Base-by-base conservation (phyloP, 2,888 invertebrate genomes). In the Heliconius erato region DNA sequence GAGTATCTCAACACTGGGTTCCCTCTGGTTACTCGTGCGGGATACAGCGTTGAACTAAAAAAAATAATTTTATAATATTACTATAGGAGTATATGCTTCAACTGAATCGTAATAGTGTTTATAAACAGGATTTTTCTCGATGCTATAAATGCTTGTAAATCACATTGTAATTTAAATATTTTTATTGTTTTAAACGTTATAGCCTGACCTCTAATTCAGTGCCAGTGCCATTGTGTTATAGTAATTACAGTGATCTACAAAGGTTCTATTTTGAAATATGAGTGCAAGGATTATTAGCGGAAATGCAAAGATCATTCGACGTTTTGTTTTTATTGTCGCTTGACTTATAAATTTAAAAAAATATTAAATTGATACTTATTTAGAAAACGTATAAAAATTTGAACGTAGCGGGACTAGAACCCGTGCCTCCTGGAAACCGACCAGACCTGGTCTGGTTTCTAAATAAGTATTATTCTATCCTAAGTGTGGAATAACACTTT, bases 201-300 rank as follows among this genome's bases (percentile, higher is more conserved):
- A 71, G 44, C 44, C 65, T 77, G 76, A 69, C 76, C 81, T 77
- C 69, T 81, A 59, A 63, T 69, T 35, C 69, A 71, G 59, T 69
- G 81, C 67, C 69, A 71, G 63, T 54, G 59, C 35, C 59, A 77
- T 28, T 81, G 77, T 40, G 35, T 69, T n/a, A 32, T 71, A 44
- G 59, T 63, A 77, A 71, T 81, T 81, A 81, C 35, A 67, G 65
- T 54, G 63, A 35, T 76, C 63, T 49, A n/a, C 67, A 35, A 49
- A 68, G 80, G 74, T 74, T 67, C 54, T 67, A 49, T 74, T 74
- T 80, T 35, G 54, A 63, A 76, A 63, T 63, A 26, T 40, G 16
- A n/a, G 63, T 40, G 59, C 35, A 40, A 76, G 76, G 63, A 76
- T 76, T 35, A 63, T 76, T 63, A 9, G 63, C 32, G 76, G 76